phyloP scores from a whole-genome alignment of 2,113 vertebrate species.

The Nestor notabilis region DNA sequence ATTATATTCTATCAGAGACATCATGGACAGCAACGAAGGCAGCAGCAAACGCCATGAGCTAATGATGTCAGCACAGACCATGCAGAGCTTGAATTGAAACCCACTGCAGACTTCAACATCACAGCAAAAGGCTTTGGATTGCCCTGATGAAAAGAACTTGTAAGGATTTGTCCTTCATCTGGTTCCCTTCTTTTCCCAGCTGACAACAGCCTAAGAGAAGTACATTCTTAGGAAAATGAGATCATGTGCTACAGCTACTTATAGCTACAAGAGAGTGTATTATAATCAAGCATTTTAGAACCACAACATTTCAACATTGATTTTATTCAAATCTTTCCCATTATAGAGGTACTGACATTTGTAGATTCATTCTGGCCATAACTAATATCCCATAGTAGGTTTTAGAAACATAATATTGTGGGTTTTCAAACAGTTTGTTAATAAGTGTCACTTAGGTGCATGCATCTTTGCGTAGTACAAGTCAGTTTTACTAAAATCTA shows the following conservation, averaged over 20 bases:
- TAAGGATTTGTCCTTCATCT: background rate
- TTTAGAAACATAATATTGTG: background rate
- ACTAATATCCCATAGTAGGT: background rate
- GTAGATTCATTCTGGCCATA: background rate
- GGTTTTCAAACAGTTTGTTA: background rate
- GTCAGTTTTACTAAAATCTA: background rate
- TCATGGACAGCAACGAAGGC: background rate
- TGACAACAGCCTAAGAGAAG: background rate
- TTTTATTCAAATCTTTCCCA: background rate
- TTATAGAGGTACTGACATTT: background rate
- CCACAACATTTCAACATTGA: background rate
- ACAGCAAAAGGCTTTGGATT: background rate
- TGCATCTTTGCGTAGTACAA: background rate
- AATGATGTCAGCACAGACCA: constrained; percentile 25
- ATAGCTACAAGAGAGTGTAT: background rate
- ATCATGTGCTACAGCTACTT: background rate
- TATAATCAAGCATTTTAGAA: background rate
- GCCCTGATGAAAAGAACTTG: background rate
- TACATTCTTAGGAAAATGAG: background rate
- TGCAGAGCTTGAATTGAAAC: background rate
- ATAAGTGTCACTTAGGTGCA: background rate
- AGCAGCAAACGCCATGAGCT: constrained; percentile 6
- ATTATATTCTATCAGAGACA: constrained; percentile 10
- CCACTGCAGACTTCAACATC: background rate
- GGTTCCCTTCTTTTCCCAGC: background rate